Base-by-base conservation (phyloP, 2,797 vertebrate genomes). In the Xyrichtys novacula region DNA sequence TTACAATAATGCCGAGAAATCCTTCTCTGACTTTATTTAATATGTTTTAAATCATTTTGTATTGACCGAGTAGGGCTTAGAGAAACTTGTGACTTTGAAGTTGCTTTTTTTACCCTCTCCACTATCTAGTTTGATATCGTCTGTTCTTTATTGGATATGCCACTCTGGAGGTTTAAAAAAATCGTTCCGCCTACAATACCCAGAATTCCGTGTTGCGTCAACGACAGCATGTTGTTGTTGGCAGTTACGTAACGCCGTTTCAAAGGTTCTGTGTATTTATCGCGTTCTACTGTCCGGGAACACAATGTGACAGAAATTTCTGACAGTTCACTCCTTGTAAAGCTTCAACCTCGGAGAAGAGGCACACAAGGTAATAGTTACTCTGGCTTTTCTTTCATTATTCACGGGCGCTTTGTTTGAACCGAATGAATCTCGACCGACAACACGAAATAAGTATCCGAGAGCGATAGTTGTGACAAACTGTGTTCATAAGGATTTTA, bases 181-280 rank as follows among this genome's bases (percentile, higher is more conserved):
- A 22, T 23, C 2, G 5, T 31, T 1, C 22, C 9, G 42, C 54
- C 85, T 90, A 83, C 87, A 85, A 23, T 65, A 75, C 84, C 87
- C 87, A 87, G 20, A 83, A 83, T 25, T 1, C 78, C 43, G 0
- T 25, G 57, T 20, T 11, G n/a, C 15, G 1, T 1, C 6, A 11
- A 7, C 7, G 20, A 17, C 3, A 2, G 28, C 40, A 31, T 14
- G 36, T 25, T 9, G 17, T 25, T 20, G n/a, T n/a, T 29, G 59
- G 36, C 20, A 5, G n/a, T 89, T 87, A 74, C 67, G 79, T 55
- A 74, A 84, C 36, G 64, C 57, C 9, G 71, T 67, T 84, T 76
- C 68, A 79, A 84, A 83, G 76, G 81, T 84, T 88, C 75, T 70
- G 65, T 76, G 66, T 55, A 6, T 52, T 43, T 36, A 15, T 52